Base-by-base conservation (phyloP, 2,797 vertebrate species). In the Heterohyrax brucei region DNA sequence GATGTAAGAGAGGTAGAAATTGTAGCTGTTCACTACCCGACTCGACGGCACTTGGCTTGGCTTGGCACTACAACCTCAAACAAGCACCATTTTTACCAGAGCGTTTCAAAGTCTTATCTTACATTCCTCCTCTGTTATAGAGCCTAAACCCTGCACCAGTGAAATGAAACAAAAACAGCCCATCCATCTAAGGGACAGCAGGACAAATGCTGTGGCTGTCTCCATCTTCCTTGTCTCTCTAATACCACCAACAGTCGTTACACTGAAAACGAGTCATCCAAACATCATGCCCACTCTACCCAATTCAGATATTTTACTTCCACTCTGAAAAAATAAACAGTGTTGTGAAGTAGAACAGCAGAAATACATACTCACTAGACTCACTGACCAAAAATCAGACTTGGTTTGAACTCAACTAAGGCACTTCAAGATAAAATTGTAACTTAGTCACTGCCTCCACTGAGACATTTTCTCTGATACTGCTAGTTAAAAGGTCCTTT, bases 131-230 rank as follows among this genome's bases (percentile, higher is more conserved):
- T 77, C 73, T 61, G 92, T 56, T 50, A 24, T 7, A 87, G 16
- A 77, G 10, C 9, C 10, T 78, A 10, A 82, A 84, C 24, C 19
- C 13, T 16, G 50, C 90, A 33, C 56, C n/a, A 89, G 53, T 75
- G 10, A 88, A 78, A 85, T 94, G 68, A 70, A 77, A 81, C 19
- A n/a, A 92, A 84, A 79, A 56, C 30, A 89, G 46, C 18, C 19
- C 46, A 95, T 59, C 4, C 50, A 2, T 24, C 30, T 77, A 24
- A 59, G 18, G 16, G 21, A 87, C 13, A 91, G 64, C 12, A 13
- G 5, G 1, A 14, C 53, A 87, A 87, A 64, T 56, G 22, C 59
- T 66, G 28, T 48, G 6, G 56, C 56, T 59, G 56, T 59, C 56
- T 66, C 46, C 61, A 72, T 46, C 9, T 64, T 33, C 21, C 7